Percentiles rank a stretch among this genome's conserved stretches.
These are phyloP conservation scores for Echinarachnius parma DNA, from an alignment of 53 echinoderm and acorn worm genomes.

Conservation along the genomic window DNA sequence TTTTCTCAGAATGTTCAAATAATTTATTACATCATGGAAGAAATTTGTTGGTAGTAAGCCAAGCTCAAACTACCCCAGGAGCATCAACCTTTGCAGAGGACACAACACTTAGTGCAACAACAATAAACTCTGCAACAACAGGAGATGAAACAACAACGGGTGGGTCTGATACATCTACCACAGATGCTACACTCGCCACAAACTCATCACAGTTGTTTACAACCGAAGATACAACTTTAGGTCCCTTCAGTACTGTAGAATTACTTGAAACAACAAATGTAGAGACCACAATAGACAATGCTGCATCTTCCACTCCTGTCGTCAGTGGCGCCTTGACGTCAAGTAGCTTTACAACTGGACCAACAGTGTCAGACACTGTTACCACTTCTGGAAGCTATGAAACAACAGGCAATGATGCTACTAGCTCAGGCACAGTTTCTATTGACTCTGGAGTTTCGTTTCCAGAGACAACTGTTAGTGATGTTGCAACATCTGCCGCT, in stretches of 20 bases:
- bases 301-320: not conserved
- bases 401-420: not conserved
- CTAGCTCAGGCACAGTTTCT: not conserved
- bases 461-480: no score
- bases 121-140: no score
- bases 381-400: not conserved
- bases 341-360: not conserved
- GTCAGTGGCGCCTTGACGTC: not conserved
- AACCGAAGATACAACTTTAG: not conserved
- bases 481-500: no score
- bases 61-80: no score
- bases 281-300: not conserved
- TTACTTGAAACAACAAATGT: not conserved
- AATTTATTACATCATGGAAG: constrained; percentile 8
- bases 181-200: not conserved
- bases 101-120: no score
- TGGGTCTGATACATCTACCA: not conserved
- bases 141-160: not conserved
- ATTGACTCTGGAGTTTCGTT: not conserved
- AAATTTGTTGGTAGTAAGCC: no score
- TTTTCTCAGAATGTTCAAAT: constrained; percentile 8
- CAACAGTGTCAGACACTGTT: not conserved
- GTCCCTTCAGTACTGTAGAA: no score
- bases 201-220: not conserved
- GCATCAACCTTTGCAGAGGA: no score